A percentile compares a stretch with the other conserved stretches of the same genome.
These are phyloP conservation scores for Periphyllus acericola DNA, from an alignment of 2,888 invertebrate species.

Conservation along the genomic window DNA sequence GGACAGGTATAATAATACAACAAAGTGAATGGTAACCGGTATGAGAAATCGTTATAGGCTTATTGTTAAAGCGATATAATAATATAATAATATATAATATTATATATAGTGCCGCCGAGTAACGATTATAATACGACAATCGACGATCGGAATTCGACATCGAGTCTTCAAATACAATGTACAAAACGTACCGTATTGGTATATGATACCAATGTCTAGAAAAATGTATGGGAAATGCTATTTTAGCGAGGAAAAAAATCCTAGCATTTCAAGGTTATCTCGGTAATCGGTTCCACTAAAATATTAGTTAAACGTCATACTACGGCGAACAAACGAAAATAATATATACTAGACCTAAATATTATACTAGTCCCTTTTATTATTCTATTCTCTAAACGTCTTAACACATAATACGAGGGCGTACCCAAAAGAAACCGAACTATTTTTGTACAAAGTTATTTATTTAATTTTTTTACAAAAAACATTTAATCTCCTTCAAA, in stretches of 20 bases:
- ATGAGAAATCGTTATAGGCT: neutral
- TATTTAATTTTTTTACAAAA: neutral
- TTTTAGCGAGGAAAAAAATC: neutral
- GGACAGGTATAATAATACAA: neutral
- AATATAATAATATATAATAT: neutral
- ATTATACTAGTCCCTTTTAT: too few relatives aligned
- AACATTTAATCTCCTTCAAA: slow-evolving; percentile 44
- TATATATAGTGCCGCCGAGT: neutral
- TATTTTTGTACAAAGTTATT: too few relatives aligned
- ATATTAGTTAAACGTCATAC: too few relatives aligned
- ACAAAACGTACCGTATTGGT: too few relatives aligned
- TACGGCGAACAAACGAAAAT: too few relatives aligned
- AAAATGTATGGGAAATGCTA: too few relatives aligned
- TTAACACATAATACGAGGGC: too few relatives aligned
- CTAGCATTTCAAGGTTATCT: neutral
- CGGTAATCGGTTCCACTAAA: neutral
- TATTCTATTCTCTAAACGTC: too few relatives aligned
- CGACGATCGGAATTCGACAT: neutral
- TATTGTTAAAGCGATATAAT: slow-evolving; percentile 5
- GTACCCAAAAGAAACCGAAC: too few relatives aligned
- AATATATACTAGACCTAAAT: too few relatives aligned
- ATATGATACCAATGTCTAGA: too few relatives aligned
- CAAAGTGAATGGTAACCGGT: neutral
- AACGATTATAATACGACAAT: neutral
- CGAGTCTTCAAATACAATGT: neutral